These are phyloP conservation scores for Psilopogon haemacephalus DNA, from an alignment of 2,113 vertebrate species.

Conservation along the genomic window DNA sequence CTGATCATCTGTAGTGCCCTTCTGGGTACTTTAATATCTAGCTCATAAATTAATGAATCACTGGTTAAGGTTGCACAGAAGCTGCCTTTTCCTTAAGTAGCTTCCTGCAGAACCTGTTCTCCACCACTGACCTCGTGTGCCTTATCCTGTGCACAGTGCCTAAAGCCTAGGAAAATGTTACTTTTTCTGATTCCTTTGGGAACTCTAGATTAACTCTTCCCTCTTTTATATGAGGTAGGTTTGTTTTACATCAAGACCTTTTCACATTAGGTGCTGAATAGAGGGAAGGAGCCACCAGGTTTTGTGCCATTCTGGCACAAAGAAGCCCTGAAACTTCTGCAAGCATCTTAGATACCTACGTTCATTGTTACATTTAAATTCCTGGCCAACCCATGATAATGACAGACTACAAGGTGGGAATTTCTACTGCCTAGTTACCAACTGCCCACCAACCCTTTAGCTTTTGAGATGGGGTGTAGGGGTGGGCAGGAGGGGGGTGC, in stretches of 20 bases:
- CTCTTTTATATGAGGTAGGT: background rate
- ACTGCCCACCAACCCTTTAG: background rate
- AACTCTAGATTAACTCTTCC: background rate
- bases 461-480: background rate
- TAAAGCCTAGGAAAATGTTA: background rate
- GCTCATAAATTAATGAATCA: background rate
- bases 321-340: background rate
- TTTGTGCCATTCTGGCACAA: background rate
- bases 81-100: background rate
- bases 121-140: rapidly evolving
- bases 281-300: background rate
- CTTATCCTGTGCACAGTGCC: background rate
- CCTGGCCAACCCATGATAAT: background rate
- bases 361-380: background rate
- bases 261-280: background rate
- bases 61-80: background rate
- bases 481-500: background rate
- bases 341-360: background rate
- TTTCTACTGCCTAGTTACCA: background rate
- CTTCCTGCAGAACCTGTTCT: background rate
- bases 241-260: background rate
- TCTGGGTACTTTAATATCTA: background rate
- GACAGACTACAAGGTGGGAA: background rate
- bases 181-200: background rate
- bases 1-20: background rate